Conservation (phyloP, 2,113 vertebrate species). For the Coturnix japonica region DNA sequence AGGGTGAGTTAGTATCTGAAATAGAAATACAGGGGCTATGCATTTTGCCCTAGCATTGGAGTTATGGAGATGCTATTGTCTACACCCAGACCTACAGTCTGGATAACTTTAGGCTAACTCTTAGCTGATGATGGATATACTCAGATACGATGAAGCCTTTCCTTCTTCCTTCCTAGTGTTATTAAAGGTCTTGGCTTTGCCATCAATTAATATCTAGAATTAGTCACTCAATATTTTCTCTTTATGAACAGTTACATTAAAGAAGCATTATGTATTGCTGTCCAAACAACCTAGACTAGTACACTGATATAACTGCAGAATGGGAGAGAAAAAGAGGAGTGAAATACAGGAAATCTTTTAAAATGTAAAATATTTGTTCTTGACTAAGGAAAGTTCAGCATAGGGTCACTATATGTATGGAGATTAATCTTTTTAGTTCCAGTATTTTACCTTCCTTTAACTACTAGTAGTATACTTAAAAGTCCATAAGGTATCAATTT, state of each 20-base stretch:
- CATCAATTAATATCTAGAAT: not conserved
- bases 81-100: not conserved
- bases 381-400: not conserved
- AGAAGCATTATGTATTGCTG: not conserved
- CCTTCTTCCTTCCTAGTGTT: not conserved
- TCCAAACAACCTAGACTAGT: not conserved
- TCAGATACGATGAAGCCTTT: not conserved
- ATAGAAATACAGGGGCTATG: not conserved
- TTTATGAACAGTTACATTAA: not conserved
- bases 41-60: not conserved
- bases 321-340: not conserved
- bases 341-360: not conserved
- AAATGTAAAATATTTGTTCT: not conserved
- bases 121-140: not conserved
- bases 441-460: not conserved
- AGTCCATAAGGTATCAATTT: constrained; percentile 8
- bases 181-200: not conserved
- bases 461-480: not conserved
- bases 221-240: not conserved
- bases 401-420: not conserved
- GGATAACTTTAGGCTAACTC: not conserved
- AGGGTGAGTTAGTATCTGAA: not conserved
- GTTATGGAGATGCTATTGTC: not conserved
- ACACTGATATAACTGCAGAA: not conserved
- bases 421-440: constrained; percentile 10